Conservation (phyloP, 1,140 invertebrate species). For the Atta colombica region DNA sequence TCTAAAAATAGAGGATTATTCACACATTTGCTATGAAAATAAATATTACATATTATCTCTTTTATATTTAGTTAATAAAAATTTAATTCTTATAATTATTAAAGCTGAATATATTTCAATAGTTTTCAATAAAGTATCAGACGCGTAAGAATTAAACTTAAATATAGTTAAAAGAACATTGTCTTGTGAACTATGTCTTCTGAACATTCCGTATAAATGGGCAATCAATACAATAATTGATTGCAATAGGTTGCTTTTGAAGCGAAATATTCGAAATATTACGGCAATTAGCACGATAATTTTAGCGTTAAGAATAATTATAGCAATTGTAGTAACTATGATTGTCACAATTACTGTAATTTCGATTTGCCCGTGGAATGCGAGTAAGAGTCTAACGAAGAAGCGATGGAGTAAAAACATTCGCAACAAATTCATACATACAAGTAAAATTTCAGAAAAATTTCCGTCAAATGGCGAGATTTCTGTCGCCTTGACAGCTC, state of each 20-base stretch:
- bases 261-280: background rate
- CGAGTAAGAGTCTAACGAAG: background rate
- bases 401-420: background rate
- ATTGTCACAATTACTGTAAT: slow-evolving; percentile 23
- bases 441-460: background rate
- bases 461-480: background rate
- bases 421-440: background rate
- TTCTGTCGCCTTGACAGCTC: background rate
- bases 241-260: slow-evolving; percentile 6
- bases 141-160: background rate
- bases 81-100: too few relatives aligned
- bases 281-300: background rate
- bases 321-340: slow-evolving; percentile 20
- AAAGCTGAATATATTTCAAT: too few relatives aligned
- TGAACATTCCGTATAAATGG: background rate
- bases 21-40: too few relatives aligned
- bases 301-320: slow-evolving; percentile 21
- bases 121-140: background rate
- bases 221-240: background rate
- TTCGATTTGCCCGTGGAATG: background rate
- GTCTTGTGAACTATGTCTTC: background rate
- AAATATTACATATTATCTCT: too few relatives aligned
- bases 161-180: background rate
- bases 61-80: too few relatives aligned
- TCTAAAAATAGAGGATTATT: too few relatives aligned